Evolutionary conservation across 2,113 vertebrate genomes (phyloP).

Genomic region (Neoarius graeffei): DNA sequence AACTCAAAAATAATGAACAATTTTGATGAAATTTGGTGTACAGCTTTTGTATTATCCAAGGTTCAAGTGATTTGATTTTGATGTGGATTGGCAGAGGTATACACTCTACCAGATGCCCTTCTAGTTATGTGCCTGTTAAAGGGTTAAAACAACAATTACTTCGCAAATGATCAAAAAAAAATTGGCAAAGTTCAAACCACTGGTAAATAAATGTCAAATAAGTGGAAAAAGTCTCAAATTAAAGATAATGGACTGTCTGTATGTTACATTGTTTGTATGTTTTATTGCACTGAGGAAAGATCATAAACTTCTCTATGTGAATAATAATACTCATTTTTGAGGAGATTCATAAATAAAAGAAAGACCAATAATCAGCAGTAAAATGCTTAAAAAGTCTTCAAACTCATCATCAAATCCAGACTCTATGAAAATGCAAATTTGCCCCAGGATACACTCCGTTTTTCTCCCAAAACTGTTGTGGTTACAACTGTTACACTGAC

Average conservation of each 20-base stretch:
- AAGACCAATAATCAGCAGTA: neutral
- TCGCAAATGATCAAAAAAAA: neutral
- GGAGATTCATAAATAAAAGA: neutral
- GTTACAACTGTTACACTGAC: neutral
- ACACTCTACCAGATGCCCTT: too few relatives aligned
- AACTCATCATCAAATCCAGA: neutral
- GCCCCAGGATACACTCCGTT: too few relatives aligned
- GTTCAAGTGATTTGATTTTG: too few relatives aligned
- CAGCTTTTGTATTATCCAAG: too few relatives aligned
- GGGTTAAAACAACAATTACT: too few relatives aligned
- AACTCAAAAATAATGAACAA: too few relatives aligned
- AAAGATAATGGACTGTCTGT: neutral
- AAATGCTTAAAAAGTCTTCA: neutral
- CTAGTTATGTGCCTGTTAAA: too few relatives aligned
- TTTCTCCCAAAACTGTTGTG: neutral
- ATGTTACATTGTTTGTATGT: neutral
- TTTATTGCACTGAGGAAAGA: neutral
- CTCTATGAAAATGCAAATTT: neutral
- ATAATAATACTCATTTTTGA: neutral
- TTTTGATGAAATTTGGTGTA: too few relatives aligned
- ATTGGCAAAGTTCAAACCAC: neutral
- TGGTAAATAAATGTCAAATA: neutral
- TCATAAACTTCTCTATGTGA: neutral
- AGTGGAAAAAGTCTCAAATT: neutral
- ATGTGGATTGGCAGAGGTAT: too few relatives aligned